Evolutionary conservation across 2,113 vertebrate species (phyloP), one percentile per base, ranked within the genome.

Genomic region (Garra rufa): DNA sequence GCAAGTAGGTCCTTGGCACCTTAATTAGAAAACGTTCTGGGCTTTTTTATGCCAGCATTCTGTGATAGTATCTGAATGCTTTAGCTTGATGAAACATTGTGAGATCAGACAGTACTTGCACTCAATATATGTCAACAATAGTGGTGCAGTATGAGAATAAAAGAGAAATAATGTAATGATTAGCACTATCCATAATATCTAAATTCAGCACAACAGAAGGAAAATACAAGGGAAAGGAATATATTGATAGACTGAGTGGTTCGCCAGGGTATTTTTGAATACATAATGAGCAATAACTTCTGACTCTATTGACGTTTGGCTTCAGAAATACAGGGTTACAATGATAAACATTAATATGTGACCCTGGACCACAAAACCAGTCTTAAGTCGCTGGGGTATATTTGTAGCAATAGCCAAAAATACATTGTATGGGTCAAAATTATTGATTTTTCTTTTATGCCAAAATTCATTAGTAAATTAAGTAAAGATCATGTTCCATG

Each of bases 261-360:
- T 94, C 93, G 95, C 96, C 94, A 92, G 93, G 89, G 95, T 95
- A 94, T 93, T 91, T n/a, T 92, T 93, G 94, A 94, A 93, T 95
- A 92, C 95, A 96, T 95, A 97, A 97, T 96, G 95, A 96, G 94
- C 95, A 96, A 97, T 97, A 96, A 95, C 65, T 34, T 69, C 65
- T 69, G 65, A 69, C 65, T 69, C 65, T 38, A 41, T 69, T 69
- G 65, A 69, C 19, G 21, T 34, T 69, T 69, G 92, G 92, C 93
- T 93, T 91, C 88, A 92, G 91, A 92, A 90, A 92, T 86, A 41
- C 4, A 69, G 30, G 17, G 34, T 21, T 21, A 21, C 30, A 38
- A 4, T 69, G n/a, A n/a, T n/a, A n/a, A n/a, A n/a, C n/a, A n/a
- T n/a, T n/a, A n/a, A n/a, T n/a, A n/a, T n/a, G n/a, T n/a, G n/a